A percentile compares a stretch with the other conserved stretches of the same genome.
Evolutionary conservation across 1,140 invertebrate genomes (phyloP).

Genomic region (Cryptotermes secundus): DNA sequence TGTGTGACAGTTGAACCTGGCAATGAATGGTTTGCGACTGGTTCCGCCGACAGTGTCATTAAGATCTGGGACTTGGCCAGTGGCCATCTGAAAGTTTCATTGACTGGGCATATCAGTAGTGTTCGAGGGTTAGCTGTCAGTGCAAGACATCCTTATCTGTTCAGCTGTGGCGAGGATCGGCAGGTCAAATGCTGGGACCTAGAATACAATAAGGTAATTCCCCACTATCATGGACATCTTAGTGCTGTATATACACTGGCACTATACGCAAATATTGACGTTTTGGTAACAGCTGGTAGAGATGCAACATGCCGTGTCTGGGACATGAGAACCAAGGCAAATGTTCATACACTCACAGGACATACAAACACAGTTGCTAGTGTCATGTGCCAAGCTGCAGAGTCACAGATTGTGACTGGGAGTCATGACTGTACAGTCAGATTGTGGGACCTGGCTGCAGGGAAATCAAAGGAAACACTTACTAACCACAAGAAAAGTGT

Average conservation of each 20-base stretch:
- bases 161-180: slow-evolving; percentile 98
- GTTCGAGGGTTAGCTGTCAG: slow-evolving; percentile 95
- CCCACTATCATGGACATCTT: slow-evolving; percentile 98
- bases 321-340: slow-evolving; percentile 99
- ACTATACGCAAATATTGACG: slow-evolving; percentile 94
- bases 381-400: slow-evolving; percentile 85
- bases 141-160: slow-evolving; percentile 93
- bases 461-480: slow-evolving; percentile 90
- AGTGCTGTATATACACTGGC: slow-evolving; percentile 94
- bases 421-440: slow-evolving; percentile 86
- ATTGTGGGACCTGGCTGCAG: slow-evolving; percentile 96
- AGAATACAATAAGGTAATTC: slow-evolving; percentile 97
- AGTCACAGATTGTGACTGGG: slow-evolving; percentile 88
- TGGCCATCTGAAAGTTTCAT: slow-evolving; percentile 92
- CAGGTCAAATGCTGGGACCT: slow-evolving; percentile 99
- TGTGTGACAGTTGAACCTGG: slow-evolving; percentile 97
- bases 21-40: slow-evolving; percentile 93
- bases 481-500: slow-evolving; percentile 99
- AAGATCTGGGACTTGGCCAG: slow-evolving; percentile 99
- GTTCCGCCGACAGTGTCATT: slow-evolving; percentile 96
- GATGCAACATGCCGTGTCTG: slow-evolving; percentile 96
- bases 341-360: slow-evolving; percentile 94
- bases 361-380: slow-evolving; percentile 97
- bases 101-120: slow-evolving; percentile 97
- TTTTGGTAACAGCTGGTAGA: slow-evolving; percentile 89